A percentile compares a stretch with the other conserved stretches of the same genome.
These are phyloP conservation scores for Felis chaus DNA, from an alignment of 2,113 vertebrate genomes.

Conservation along the genomic window DNA sequence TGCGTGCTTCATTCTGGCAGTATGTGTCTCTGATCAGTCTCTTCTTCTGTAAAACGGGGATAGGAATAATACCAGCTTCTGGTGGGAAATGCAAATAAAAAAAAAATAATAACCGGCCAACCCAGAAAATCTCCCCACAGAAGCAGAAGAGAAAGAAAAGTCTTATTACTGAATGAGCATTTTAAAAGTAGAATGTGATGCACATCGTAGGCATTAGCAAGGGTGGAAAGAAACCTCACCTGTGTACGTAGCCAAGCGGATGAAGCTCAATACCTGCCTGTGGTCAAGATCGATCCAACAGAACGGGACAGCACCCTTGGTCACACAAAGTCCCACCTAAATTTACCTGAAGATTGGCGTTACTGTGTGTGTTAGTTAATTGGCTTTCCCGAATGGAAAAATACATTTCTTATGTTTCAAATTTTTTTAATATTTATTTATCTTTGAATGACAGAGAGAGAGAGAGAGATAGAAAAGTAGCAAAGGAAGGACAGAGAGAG, in stretches of 20 bases:
- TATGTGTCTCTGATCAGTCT: not conserved
- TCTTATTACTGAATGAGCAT: not conserved
- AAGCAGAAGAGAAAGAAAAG: not conserved
- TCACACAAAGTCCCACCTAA: not conserved
- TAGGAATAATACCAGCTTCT: not conserved
- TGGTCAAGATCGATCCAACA: not conserved
- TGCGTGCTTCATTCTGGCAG: not conserved
- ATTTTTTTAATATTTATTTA: not conserved
- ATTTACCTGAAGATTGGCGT: not conserved
- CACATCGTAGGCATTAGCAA: not conserved
- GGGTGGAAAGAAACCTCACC: not conserved
- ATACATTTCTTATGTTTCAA: not conserved
- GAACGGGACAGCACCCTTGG: not conserved
- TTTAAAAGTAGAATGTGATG: not conserved
- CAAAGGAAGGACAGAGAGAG: no score
- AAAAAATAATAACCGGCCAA: not conserved
- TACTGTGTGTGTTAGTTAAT: not conserved
- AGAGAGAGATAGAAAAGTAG: no score
- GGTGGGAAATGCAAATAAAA: not conserved
- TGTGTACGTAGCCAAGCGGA: not conserved
- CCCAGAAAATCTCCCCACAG: not conserved
- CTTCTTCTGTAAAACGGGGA: not conserved
- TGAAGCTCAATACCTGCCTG: accelerated
- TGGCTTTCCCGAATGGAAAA: not conserved
- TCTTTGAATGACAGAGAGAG: no score